Evolutionary conservation across 1,140 invertebrate species (phyloP), one percentile per base, ranked within the genome.

Genomic region (Cydia amplana): DNA sequence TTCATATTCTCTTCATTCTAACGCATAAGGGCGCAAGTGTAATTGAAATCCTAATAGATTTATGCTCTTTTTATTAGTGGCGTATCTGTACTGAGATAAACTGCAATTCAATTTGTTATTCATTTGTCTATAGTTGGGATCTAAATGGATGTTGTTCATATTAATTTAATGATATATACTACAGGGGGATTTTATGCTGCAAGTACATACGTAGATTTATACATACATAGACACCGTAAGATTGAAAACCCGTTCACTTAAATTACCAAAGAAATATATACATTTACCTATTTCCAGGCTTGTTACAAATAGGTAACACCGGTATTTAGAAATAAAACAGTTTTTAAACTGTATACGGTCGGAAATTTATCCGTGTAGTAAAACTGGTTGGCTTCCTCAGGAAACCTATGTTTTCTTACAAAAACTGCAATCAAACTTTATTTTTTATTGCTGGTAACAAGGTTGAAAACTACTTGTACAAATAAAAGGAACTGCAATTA

Each of bases 101-200:
- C 18, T 70, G 65, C 36, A 36, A 70, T 70, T 70, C 16, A 18
- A 70, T 70, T 70, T 70, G 32, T 40, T 70, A 60, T 60, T 10
- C 65, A 20, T 40, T 67, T 67, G 64, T 67, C 64, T 67, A 32
- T 67, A 32, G 28, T 32, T 67, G 25, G 23, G 36, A 67, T 67
- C 65, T 70, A 36, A 70, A 70, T 70, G 7, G 32, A 18, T 20
- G 65, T 70, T 70, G 64, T 67, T 16, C 20, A 18, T 40, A 36
- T 12, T 70, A 70, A 70, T 70, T 32, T 28, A 70, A 40, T 36
- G 36, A 36, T 70, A 70, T 36, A 23, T 43, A 40, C 14, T 36
- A 40, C 36, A 70, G 7, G 65, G 32, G 16, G 0, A 18, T 36
- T 70, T 60, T 23, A 23, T 9, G 6, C 2, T 23, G 18, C 14